phyloP scores from a whole-genome alignment of 2,797 vertebrate genomes.

The Oreochromis mossambicus region DNA sequence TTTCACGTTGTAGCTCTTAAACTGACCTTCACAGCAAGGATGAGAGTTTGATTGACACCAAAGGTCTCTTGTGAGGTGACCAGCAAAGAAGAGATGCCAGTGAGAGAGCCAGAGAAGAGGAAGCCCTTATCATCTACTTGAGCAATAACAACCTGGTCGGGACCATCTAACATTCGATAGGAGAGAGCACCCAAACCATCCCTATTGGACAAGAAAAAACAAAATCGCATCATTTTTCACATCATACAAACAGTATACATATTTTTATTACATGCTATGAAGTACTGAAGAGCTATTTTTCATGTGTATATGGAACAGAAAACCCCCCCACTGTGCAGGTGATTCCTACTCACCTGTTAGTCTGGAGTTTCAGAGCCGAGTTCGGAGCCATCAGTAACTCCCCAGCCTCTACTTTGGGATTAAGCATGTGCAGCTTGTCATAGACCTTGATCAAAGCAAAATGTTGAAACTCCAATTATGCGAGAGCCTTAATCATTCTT shows the following conservation, averaged over 20 bases:
- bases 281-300: neutral
- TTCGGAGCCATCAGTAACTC: constrained; percentile 93
- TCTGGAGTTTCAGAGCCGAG: constrained; percentile 87
- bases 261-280: neutral
- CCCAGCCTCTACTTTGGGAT: constrained; percentile 79
- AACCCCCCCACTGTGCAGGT: neutral
- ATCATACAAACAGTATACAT: neutral
- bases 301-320: neutral
- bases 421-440: constrained; percentile 85
- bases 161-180: constrained; percentile 82
- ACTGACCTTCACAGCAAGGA: constrained; percentile 86
- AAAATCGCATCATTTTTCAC: neutral
- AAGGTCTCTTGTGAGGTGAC: constrained; percentile 87
- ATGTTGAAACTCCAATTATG: constrained; percentile 33
- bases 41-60: constrained; percentile 90
- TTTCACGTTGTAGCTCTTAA: neutral
- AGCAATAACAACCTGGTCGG: constrained; percentile 77
- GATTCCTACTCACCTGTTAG: constrained; percentile 83
- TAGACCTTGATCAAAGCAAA: constrained; percentile 83
- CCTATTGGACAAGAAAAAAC: constrained; percentile 61
- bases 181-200: constrained; percentile 81
- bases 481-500: constrained; percentile 28
- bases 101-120: constrained; percentile 81
- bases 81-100: constrained; percentile 83
- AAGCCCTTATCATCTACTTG: constrained; percentile 85